Conservation (phyloP, 2,113 vertebrate species). For the Rutilus rutilus region DNA sequence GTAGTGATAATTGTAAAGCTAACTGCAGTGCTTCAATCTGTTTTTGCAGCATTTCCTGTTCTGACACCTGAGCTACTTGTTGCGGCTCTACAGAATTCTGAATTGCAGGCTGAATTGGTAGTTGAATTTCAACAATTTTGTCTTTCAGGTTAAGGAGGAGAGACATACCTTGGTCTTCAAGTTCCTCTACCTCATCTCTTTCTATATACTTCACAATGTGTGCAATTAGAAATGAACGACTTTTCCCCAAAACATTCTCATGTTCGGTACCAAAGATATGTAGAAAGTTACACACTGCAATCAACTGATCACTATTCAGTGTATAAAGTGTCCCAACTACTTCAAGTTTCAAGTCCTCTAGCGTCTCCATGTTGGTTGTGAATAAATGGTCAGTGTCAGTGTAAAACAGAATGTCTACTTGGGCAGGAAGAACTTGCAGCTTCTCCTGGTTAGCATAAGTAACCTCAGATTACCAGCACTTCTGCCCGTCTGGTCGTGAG, state of each 20-base stretch:
- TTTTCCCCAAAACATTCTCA: not conserved
- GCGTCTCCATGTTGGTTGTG: no score
- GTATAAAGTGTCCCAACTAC: not conserved
- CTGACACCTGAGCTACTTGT: not conserved
- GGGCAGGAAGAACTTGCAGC: no score
- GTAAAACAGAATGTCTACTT: no score
- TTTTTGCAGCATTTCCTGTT: not conserved
- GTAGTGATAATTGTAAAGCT: not conserved
- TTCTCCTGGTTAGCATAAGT: no score
- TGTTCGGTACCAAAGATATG: not conserved
- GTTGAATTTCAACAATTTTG: slow-evolving; percentile 8
- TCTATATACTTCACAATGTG: not conserved
- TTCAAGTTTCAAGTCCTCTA: slow-evolving; percentile 6
- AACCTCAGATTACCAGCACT: no score
- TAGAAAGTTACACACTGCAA: slow-evolving; percentile 7
- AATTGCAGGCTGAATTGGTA: no score
- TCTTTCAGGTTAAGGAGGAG: not conserved
- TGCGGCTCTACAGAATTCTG: not conserved
- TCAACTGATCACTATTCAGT: not conserved
- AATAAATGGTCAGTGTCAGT: no score
- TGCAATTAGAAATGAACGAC: not conserved
- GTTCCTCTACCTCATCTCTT: slow-evolving; percentile 5
- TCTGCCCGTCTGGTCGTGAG: no score
- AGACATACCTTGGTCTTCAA: slow-evolving; percentile 26
- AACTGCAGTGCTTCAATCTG: slow-evolving; percentile 6